Percentiles rank a stretch among this genome's conserved stretches.
Evolutionary conservation across 2,888 invertebrate species (phyloP).

Genomic region (Tiliacea aurago): DNA sequence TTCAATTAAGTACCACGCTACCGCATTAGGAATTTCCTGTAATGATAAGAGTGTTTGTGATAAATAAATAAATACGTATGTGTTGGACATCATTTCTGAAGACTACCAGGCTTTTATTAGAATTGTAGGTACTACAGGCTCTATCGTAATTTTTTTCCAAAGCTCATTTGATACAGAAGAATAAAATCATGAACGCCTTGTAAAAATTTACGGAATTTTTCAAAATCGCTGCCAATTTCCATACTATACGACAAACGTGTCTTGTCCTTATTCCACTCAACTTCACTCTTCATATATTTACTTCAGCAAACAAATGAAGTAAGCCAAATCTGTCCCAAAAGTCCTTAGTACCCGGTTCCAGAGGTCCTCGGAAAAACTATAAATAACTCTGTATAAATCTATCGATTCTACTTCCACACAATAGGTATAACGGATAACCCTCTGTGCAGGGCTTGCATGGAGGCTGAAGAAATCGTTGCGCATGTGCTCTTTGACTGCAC

Average conservation of each 20-base stretch:
- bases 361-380: not conserved
- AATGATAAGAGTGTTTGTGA: too few species aligned
- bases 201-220: not conserved
- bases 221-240: not conserved
- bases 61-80: too few species aligned
- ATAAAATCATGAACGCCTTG: not conserved
- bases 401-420: not conserved
- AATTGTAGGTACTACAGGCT: not conserved
- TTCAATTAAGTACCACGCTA: too few species aligned
- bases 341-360: not conserved
- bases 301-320: conserved; percentile 1
- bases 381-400: not conserved
- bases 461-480: too few species aligned
- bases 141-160: not conserved
- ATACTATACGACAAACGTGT: not conserved
- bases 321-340: not conserved
- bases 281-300: not conserved
- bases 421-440: too few species aligned
- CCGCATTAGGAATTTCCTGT: too few species aligned
- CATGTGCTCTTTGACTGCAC: too few species aligned
- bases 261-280: not conserved
- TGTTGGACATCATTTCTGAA: accelerated
- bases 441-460: too few species aligned
- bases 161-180: not conserved
- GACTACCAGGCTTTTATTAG: not conserved